phyloP scores from a whole-genome alignment of 2,797 vertebrate genomes.

The Phrynocephalus forsythii region DNA sequence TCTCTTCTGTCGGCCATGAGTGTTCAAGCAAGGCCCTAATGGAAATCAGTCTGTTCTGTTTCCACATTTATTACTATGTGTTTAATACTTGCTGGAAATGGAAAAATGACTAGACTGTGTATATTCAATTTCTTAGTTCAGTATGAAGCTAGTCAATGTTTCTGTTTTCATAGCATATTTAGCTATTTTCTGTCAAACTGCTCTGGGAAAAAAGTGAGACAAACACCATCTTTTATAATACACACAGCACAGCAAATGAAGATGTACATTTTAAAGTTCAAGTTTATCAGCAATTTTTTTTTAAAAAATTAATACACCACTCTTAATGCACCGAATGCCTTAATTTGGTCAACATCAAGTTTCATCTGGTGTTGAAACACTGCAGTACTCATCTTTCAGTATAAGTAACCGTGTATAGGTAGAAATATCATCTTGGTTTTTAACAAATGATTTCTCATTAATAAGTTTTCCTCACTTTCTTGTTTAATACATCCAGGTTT shows the following conservation, averaged over 20 bases:
- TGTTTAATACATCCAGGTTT: background rate
- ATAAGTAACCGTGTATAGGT: background rate
- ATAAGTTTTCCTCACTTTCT: background rate
- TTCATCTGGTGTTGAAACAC: background rate
- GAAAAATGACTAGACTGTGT: conserved; percentile 42
- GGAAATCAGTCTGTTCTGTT: conserved; percentile 65
- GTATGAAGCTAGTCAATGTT: conserved; percentile 41
- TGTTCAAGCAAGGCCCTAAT: conserved; percentile 66
- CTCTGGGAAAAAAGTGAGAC: background rate
- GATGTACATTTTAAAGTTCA: background rate
- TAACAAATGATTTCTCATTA: background rate
- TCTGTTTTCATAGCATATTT: conserved; percentile 46
- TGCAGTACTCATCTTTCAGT: conserved; percentile 8
- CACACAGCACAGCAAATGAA: background rate
- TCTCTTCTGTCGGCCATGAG: conserved; percentile 50
- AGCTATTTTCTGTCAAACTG: background rate
- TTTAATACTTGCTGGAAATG: conserved; percentile 37
- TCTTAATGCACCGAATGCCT: background rate
- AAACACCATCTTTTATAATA: background rate
- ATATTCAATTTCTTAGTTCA: conserved; percentile 32
- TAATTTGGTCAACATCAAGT: background rate
- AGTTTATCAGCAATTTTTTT: background rate
- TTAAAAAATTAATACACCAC: conserved; percentile 34
- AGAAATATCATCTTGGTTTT: background rate
- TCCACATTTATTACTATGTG: conserved; percentile 32